Base-by-base conservation (phyloP, 92 coral and sea anemone species). In the Zoanthus sansibaricus region DNA sequence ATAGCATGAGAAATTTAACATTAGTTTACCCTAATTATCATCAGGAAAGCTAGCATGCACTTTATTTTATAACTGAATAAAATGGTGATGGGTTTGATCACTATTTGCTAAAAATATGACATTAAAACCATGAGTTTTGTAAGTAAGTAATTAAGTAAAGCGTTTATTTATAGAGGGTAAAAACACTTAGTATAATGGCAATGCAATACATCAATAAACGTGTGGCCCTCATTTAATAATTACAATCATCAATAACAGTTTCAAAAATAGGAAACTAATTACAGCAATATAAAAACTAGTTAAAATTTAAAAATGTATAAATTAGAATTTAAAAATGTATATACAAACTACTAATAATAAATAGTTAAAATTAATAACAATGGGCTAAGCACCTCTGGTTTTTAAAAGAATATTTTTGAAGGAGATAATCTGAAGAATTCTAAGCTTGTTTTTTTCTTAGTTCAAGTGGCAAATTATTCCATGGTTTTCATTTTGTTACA, bases 361-460 rank as follows among this genome's bases (percentile, higher is more conserved):
- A 33, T 33, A 33, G 42, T 33, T 56, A 56, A 56, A 56, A 56
- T 56, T 56, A 56, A 56, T 9, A 56, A 56, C 15, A 56, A 1
- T 56, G 14, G 64, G 64, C 64, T 56, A 56, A 56, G 17, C 64
- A 56, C 64, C 64, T 56, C 64, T 56, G 64, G 64, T 56, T 56
- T 56, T 56, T n/a, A 10, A 56, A 56, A 56, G 18, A 68, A 68
- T 10, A 13, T 68, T 68, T 68, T 68, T n/a, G 33, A n/a, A 14
- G 18, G 33, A n/a, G 72, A 68, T 68, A 68, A 68, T 68, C 72
- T 68, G 72, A 68, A 68, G 72, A n/a, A 68, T 68, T 68, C n/a
- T 68, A 68, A 13, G 33, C 72, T 68, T 68, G 72, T 68, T 31
- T 68, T 68, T 68, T 68, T 52, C 33, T 68, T 68, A 68, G 72